Evolutionary conservation across 2,797 vertebrate species (phyloP), one percentile per base, ranked within the genome.

Genomic region (Anisognathus igniventris): DNA sequence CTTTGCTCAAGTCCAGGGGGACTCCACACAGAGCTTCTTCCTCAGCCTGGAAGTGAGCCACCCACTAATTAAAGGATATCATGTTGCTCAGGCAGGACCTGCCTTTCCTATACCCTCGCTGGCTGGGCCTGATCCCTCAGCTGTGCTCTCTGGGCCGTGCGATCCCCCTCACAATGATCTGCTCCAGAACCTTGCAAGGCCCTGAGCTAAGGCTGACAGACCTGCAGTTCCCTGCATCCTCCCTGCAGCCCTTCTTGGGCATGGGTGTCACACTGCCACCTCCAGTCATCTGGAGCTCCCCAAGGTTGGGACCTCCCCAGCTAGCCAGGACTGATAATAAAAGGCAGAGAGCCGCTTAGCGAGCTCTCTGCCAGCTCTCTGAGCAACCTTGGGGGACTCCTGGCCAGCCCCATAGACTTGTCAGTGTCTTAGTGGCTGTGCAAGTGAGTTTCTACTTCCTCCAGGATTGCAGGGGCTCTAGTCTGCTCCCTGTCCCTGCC

Each of bases 311-410:
- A 37, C 3, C 1, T 18, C 22, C 44, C 31, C 28, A 4, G 0
- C 2, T 12, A 10, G 2, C 12, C 61, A 50, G 37, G 31, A 30
- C 1, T 50, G 10, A 30, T 7, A 16, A 30, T 5, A 25, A 35
- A 60, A 4, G 13, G 11, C 1, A 23, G 11, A 23, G 7, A 28
- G 45, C 2, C 2, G 9, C 0, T 3, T 16, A n/a, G 12, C 0
- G 0, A 37, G n/a, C 24, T 53, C 23, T 53, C 4, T 1, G 0
- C 2, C 0, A 0, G 8, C 12, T 53, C 33, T 12, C 17, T 17
- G 4, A 61, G 11, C 14, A 16, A 3, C 13, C 7, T 0, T 40
- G 30, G 11, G 11, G 16, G 5, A 60, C 6, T 39, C 37, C 12
- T 10, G 12, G 6, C 12, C 17, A 28, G 57, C 2, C 17, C 9